These are phyloP conservation scores for Leptinotarsa peninsularis DNA, from an alignment of 2,888 invertebrate genomes.

Conservation along the genomic window DNA sequence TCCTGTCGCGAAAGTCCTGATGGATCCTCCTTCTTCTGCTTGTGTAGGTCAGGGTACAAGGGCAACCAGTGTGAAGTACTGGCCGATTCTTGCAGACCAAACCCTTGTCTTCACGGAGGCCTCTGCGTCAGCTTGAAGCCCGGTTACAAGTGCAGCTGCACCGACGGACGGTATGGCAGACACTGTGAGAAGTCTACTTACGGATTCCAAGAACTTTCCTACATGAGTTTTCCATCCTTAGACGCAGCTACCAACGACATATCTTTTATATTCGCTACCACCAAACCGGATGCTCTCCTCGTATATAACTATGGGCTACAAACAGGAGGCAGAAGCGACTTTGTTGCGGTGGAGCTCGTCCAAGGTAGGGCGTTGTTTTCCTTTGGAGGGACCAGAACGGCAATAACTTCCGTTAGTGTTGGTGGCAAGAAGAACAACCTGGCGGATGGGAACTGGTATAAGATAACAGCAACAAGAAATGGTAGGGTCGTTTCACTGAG, in stretches of 20 bases:
- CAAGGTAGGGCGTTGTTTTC: slow-evolving; percentile 88
- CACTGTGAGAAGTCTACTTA: slow-evolving; percentile 92
- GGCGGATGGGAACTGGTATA: slow-evolving; percentile 91
- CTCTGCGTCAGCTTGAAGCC: slow-evolving; percentile 89
- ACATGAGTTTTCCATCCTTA: slow-evolving; percentile 87
- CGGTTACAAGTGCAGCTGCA: slow-evolving; percentile 87
- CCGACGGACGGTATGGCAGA: slow-evolving; percentile 88
- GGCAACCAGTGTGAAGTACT: slow-evolving; percentile 91
- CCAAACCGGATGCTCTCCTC: slow-evolving; percentile 86
- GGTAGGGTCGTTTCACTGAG: slow-evolving; percentile 89
- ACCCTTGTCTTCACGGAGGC: slow-evolving; percentile 93
- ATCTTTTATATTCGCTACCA: slow-evolving; percentile 90
- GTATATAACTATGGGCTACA: slow-evolving; percentile 92
- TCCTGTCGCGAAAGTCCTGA: slow-evolving; percentile 91
- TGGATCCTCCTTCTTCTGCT: slow-evolving; percentile 89
- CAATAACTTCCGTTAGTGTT: slow-evolving; percentile 84
- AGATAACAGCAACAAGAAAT: slow-evolving; percentile 90
- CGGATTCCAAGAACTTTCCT: slow-evolving; percentile 91
- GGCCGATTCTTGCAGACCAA: slow-evolving; percentile 90
- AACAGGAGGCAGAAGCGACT: slow-evolving; percentile 90
- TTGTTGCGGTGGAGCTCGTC: slow-evolving; percentile 90
- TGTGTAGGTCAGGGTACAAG: slow-evolving; percentile 90
- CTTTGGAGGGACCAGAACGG: slow-evolving; percentile 89
- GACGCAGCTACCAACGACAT: slow-evolving; percentile 92
- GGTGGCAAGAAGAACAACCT: slow-evolving; percentile 74